Evolutionary conservation across 2,113 vertebrate species (phyloP).

Genomic region (Motacilla tschutschensis): DNA sequence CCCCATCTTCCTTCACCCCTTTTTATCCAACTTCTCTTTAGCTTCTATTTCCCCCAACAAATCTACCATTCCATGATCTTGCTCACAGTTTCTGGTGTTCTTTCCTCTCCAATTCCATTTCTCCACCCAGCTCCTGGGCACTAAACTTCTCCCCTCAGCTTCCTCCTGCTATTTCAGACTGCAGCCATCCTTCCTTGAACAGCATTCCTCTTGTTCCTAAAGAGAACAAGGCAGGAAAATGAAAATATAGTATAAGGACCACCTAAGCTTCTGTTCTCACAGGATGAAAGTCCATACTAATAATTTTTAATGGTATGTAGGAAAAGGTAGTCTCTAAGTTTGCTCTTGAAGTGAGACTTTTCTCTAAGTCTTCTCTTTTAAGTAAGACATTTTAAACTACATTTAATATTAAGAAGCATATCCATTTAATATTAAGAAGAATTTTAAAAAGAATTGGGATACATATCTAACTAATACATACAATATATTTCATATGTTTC

Average conservation of each 20-base stretch:
- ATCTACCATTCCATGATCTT: not conserved
- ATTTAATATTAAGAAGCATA: not conserved
- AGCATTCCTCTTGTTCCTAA: not conserved
- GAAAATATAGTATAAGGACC: not conserved
- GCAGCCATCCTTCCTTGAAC: not conserved
- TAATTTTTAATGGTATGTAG: not conserved
- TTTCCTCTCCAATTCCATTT: not conserved
- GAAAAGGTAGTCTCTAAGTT: not conserved
- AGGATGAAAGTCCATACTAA: not conserved
- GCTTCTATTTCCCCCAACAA: not conserved
- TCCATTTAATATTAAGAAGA: not conserved
- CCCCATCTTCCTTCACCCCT: not conserved
- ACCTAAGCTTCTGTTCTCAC: not conserved
- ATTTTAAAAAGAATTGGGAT: not conserved
- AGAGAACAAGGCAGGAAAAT: not conserved
- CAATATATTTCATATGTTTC: not conserved
- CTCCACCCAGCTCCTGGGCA: not conserved
- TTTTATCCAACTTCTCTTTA: not conserved
- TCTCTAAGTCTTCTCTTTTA: not conserved
- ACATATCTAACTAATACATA: not conserved
- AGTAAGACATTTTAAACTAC: not conserved
- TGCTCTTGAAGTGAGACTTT: not conserved
- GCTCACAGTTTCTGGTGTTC: too few species aligned
- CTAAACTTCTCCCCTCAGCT: not conserved
- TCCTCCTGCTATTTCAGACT: not conserved